phyloP scores from a whole-genome alignment of 2,888 invertebrate species.

The Galerucella nymphaeae region DNA sequence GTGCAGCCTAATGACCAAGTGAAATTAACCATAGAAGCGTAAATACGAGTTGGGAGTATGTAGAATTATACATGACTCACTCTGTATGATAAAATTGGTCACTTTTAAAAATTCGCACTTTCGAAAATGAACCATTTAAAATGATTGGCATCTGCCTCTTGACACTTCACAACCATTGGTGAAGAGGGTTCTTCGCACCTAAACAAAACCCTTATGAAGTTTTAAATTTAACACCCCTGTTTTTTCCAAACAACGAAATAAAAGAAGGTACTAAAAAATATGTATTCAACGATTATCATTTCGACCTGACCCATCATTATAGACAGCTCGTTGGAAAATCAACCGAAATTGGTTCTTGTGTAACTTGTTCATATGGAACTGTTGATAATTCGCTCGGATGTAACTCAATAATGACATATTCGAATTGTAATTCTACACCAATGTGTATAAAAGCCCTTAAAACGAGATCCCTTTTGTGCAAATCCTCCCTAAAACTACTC shows the following conservation, averaged over 20 bases:
- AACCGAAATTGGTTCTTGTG: conserved; percentile 8
- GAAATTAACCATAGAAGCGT: too few relatives aligned
- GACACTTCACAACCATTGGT: conserved; percentile 19
- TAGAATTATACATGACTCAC: too few relatives aligned
- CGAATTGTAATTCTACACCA: conserved; percentile 59
- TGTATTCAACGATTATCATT: conserved; percentile 24
- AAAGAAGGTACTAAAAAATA: conserved; percentile 31
- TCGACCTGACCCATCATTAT: conserved; percentile 11
- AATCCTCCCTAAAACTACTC: conserved; percentile 58
- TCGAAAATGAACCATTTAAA: background rate
- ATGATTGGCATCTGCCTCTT: conserved; percentile 24
- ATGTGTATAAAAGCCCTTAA: conserved; percentile 61
- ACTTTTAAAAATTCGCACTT: conserved; percentile 7
- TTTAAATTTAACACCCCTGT: conserved; percentile 60
- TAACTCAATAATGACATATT: conserved; percentile 59
- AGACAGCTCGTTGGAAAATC: conserved; percentile 14
- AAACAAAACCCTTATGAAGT: conserved; percentile 42
- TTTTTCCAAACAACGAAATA: conserved; percentile 56
- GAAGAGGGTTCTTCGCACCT: conserved; percentile 35
- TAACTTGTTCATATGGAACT: conserved; percentile 2
- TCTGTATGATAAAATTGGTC: background rate
- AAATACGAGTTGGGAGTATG: too few relatives aligned
- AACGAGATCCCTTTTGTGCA: conserved; percentile 61
- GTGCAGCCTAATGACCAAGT: too few relatives aligned
- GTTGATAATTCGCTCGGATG: conserved; percentile 48